Conservation (phyloP, 53 echinoderm and acorn worm genomes). For the Echinometra lucunter region DNA sequence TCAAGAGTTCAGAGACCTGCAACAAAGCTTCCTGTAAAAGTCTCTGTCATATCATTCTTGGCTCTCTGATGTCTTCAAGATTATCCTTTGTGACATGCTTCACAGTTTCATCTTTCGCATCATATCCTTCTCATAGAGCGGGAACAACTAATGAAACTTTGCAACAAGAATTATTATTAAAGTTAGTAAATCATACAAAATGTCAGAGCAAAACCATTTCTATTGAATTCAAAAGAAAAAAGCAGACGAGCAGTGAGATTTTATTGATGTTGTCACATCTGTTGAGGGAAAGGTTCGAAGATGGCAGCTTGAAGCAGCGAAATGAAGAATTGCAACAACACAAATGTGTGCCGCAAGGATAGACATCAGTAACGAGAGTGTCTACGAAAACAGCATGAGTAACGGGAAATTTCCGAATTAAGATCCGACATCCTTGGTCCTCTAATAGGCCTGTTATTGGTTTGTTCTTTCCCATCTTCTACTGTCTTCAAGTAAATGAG, state of each 20-base stretch:
- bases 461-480: neutral
- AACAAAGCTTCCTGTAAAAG: neutral
- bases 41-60: neutral
- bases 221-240: neutral
- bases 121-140: neutral
- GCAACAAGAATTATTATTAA: neutral
- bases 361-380: constrained; percentile 2
- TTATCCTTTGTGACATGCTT: neutral
- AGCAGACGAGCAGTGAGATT: neutral
- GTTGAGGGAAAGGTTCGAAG: neutral
- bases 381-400: constrained; percentile 58
- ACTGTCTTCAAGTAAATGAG: constrained; percentile 35
- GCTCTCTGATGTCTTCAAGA: constrained; percentile 6
- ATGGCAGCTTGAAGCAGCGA: neutral
- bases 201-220: neutral
- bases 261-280: neutral
- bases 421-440: constrained; percentile 32
- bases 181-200: neutral
- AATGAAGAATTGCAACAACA: neutral
- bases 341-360: neutral
- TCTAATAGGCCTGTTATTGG: constrained; percentile 40
- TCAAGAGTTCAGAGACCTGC: constrained; percentile 8
- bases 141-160: neutral
- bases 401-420: constrained; percentile 61
- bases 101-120: neutral